These are phyloP conservation scores for Alcedo atthis DNA, from an alignment of 2,797 vertebrate genomes.

Conservation along the genomic window DNA sequence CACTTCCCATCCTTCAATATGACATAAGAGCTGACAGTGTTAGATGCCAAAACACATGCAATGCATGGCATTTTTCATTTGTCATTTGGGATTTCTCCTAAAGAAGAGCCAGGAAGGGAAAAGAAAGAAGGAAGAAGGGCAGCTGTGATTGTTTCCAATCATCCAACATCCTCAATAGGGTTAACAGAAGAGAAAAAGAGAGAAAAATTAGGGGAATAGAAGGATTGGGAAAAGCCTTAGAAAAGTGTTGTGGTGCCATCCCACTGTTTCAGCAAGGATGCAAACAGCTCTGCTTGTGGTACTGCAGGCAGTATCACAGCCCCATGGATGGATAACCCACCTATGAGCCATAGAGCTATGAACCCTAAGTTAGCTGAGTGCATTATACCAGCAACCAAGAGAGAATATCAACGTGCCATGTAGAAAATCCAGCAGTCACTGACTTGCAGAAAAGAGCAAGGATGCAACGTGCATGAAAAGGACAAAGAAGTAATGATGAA, in stretches of 20 bases:
- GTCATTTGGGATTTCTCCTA: background rate
- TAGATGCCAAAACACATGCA: background rate
- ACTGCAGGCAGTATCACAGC: background rate
- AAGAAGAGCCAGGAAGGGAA: background rate
- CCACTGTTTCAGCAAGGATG: background rate
- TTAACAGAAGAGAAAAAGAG: background rate
- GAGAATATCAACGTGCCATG: background rate
- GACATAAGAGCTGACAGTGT: background rate
- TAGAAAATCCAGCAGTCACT: background rate
- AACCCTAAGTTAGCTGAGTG: background rate
- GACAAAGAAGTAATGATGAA: background rate
- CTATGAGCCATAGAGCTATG: background rate
- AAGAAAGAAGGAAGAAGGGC: background rate
- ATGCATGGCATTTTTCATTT: background rate
- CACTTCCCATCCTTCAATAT: background rate
- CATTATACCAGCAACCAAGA: background rate
- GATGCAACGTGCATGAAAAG: background rate
- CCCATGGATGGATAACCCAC: background rate
- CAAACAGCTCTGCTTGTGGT: background rate
- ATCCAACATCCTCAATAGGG: background rate
- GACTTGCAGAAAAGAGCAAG: background rate
- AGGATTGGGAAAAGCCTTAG: background rate
- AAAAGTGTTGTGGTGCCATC: background rate
- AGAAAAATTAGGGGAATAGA: background rate
- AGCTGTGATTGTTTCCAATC: background rate